Evolutionary conservation across 2,797 vertebrate genomes (phyloP).

Genomic region (Ctenopoma kingsleyae): DNA sequence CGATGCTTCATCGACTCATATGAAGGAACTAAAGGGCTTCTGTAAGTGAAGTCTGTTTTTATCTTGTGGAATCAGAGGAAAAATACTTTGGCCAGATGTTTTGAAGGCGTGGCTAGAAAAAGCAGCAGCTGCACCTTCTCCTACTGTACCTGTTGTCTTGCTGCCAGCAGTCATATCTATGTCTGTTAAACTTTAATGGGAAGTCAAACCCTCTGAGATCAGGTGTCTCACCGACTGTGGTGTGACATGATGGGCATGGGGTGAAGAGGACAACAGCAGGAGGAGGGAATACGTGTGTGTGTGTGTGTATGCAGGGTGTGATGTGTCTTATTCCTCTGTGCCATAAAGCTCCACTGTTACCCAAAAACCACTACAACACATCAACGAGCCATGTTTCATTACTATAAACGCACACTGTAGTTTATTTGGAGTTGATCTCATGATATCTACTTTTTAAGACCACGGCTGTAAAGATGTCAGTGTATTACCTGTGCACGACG

Average conservation of each 20-base stretch:
- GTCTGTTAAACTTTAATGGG: conserved; percentile 79
- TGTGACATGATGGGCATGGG: conserved; percentile 53
- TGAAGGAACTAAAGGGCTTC: too few species aligned
- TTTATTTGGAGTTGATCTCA: too few species aligned
- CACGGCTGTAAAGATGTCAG: too few species aligned
- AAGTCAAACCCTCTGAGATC: conserved; percentile 69
- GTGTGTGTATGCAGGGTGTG: too few species aligned
- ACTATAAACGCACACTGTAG: too few species aligned
- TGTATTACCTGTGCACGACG: too few species aligned
- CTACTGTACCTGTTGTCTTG: conserved; percentile 12
- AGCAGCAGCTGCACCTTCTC: neutral
- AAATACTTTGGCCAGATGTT: conserved; percentile 1
- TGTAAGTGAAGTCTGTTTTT: neutral
- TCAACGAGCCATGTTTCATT: too few species aligned
- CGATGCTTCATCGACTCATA: neutral
- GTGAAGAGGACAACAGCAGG: conserved; percentile 48
- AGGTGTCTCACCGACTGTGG: conserved; percentile 40
- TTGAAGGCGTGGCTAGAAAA: conserved; percentile 20
- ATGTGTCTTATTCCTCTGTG: too few species aligned
- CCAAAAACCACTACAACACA: too few species aligned
- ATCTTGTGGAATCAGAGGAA: neutral
- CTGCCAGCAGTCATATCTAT: conserved; percentile 19
- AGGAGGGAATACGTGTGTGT: too few species aligned
- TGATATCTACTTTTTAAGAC: too few species aligned
- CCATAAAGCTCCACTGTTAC: too few species aligned